These are phyloP conservation scores for Drosophila ustulata DNA, from an alignment of 2,888 invertebrate genomes.

Conservation along the genomic window DNA sequence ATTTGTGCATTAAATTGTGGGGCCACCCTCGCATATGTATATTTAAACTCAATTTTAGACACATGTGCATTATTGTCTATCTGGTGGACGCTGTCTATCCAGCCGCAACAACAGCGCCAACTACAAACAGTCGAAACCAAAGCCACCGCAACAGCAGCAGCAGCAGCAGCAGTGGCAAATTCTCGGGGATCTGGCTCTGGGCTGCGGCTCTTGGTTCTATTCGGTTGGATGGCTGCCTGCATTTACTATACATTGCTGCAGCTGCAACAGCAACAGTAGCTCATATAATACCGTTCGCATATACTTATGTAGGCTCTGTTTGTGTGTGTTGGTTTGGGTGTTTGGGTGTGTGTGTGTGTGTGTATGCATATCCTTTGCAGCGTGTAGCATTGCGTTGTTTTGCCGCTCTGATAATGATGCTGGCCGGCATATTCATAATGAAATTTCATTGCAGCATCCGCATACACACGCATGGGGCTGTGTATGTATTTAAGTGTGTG, in stretches of 20 bases:
- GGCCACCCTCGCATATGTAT: conserved; percentile 56
- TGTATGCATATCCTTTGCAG: conserved; percentile 74
- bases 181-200: conserved; percentile 40
- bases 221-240: conserved; percentile 50
- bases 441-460: conserved; percentile 77
- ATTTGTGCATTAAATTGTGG: not conserved
- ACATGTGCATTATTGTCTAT: conserved; percentile 80
- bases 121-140: conserved; percentile 69
- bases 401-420: conserved; percentile 79
- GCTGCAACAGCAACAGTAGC: conserved; percentile 58
- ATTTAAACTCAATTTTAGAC: conserved; percentile 79
- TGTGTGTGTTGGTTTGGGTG: conserved; percentile 12
- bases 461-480: conserved; percentile 24
- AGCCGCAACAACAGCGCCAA: conserved; percentile 76
- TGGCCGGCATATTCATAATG: conserved; percentile 78
- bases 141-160: conserved; percentile 70
- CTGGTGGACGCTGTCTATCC: conserved; percentile 75
- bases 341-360: conserved; percentile 27
- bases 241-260: conserved; percentile 47
- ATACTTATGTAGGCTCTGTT: conserved; percentile 46
- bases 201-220: conserved; percentile 24
- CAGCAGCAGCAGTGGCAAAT: conserved; percentile 50
- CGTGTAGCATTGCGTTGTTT: conserved; percentile 75
- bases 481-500: conserved; percentile 56
- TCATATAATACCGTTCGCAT: conserved; percentile 75